phyloP scores from a whole-genome alignment of 2,113 vertebrate species.

The Pteronura brasiliensis region DNA sequence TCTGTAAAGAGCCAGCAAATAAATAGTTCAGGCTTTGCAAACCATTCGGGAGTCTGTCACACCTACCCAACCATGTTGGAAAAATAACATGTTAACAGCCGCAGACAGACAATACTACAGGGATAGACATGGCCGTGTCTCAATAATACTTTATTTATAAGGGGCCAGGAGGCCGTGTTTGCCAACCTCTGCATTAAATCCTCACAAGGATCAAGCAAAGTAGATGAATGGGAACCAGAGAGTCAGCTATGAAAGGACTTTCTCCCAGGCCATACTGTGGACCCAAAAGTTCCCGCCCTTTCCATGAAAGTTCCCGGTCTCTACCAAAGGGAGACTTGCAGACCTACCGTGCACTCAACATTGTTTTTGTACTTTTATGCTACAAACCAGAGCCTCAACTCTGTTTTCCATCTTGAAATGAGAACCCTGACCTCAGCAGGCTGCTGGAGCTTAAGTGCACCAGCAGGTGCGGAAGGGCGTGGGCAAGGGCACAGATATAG shows the following conservation, averaged over 20 bases:
- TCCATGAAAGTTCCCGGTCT: accelerated
- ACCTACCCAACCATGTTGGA: neutral
- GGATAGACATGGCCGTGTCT: neutral
- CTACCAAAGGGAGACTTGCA: neutral
- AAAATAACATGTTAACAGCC: neutral
- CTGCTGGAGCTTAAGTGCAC: neutral
- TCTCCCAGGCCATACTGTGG: neutral
- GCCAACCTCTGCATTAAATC: too few relatives aligned
- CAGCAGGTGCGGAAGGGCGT: constrained; percentile 36
- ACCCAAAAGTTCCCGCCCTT: neutral
- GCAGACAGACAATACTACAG: accelerated
- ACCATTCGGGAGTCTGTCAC: neutral
- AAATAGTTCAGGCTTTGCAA: neutral
- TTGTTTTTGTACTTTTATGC: neutral
- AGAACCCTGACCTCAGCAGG: neutral
- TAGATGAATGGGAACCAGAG: neutral
- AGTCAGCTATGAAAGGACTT: neutral
- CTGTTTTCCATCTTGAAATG: neutral
- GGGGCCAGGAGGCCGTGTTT: neutral
- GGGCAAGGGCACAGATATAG: neutral
- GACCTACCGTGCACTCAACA: accelerated
- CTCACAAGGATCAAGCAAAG: neutral
- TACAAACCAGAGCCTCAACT: neutral
- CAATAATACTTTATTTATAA: neutral
- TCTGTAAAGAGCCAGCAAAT: neutral